Conservation (phyloP, 23 tunicate species). For the Oikopleura albicans region DNA sequence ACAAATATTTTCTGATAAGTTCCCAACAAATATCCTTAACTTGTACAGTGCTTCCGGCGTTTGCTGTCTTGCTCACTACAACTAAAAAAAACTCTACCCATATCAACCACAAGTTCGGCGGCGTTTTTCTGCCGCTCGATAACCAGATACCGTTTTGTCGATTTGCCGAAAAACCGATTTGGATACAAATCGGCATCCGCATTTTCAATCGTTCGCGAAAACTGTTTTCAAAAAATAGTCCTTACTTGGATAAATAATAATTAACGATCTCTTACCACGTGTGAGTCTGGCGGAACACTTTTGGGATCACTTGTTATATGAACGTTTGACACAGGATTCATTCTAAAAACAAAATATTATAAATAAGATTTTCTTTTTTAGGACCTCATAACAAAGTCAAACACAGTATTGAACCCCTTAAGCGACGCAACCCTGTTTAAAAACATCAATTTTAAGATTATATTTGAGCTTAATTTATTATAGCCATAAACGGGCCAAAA, state of each 20-base stretch:
- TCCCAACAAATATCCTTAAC: no score
- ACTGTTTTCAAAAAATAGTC: neutral
- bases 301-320: neutral
- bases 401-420: no score
- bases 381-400: no score
- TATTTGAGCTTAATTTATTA: no score
- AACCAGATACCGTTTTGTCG: neutral
- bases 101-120: neutral
- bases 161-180: neutral
- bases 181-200: constrained; percentile 4
- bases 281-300: neutral
- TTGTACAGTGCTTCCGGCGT: no score
- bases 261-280: neutral
- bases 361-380: neutral
- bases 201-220: neutral
- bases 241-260: neutral
- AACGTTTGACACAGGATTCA: neutral
- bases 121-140: neutral
- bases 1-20: no score
- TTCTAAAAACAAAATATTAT: neutral
- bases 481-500: no score
- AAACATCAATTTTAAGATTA: no score
- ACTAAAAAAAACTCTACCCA: no score
- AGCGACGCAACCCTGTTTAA: no score
- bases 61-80: no score